Evolutionary conservation across 1,140 invertebrate species (phyloP).

Genomic region (Cataglyphis hispanica): DNA sequence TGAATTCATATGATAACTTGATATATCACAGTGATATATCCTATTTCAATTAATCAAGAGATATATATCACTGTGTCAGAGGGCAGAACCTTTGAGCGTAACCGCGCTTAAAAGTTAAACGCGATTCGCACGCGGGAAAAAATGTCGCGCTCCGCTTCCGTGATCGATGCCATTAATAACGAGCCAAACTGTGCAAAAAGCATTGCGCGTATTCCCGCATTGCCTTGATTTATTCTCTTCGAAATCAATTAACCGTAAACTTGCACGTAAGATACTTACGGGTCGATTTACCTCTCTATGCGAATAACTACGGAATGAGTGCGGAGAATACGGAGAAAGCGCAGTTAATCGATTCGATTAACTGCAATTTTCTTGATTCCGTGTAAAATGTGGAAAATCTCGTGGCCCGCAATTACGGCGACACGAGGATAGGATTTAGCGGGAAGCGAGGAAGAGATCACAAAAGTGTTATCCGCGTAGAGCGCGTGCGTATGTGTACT

Average conservation of each 20-base stretch:
- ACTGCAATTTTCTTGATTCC: conserved; percentile 35
- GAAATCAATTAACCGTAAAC: conserved; percentile 38
- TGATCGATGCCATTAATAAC: conserved; percentile 59
- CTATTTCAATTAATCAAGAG: conserved; percentile 59
- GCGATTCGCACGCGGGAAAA: conserved; percentile 20
- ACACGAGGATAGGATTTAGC: conserved; percentile 35
- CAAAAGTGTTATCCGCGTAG: conserved; percentile 51
- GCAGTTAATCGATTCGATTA: conserved; percentile 44
- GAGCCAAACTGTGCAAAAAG: conserved; percentile 34
- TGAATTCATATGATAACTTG: conserved; percentile 24
- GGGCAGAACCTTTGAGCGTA: conserved; percentile 10
- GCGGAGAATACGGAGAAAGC: neutral
- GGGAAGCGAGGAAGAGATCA: neutral
- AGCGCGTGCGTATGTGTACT: neutral
- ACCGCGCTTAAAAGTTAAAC: conserved; percentile 47
- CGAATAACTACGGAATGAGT: neutral
- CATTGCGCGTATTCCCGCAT: neutral
- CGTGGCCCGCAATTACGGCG: conserved; percentile 26
- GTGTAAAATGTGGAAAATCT: conserved; percentile 40
- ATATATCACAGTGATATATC: conserved; percentile 49
- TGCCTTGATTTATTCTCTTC: neutral
- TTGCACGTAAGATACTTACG: neutral
- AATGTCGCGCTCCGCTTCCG: conserved; percentile 23
- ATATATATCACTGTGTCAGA: conserved; percentile 40
- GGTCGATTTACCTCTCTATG: neutral